Conservation (phyloP, 2,888 invertebrate genomes). For the Rhodophaea formosa region DNA sequence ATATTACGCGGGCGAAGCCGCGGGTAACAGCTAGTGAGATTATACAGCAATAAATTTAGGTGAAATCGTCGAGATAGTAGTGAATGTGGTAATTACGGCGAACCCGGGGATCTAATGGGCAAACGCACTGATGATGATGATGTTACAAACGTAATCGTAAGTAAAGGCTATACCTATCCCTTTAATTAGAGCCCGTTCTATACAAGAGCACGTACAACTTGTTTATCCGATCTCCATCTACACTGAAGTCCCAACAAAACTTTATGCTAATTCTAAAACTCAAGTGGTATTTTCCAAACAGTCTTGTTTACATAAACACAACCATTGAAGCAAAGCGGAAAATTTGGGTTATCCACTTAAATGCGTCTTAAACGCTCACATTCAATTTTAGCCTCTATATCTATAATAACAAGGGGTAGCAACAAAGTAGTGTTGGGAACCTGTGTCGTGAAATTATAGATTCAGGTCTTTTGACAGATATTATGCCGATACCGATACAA, state of each 20-base stretch:
- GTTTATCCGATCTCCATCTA: not conserved
- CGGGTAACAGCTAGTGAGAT: no score
- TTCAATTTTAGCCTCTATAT: constrained; percentile 2
- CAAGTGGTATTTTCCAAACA: constrained; percentile 12
- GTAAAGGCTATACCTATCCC: no score
- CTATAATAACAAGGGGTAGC: not conserved
- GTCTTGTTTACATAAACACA: constrained; percentile 17
- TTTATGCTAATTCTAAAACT: constrained; percentile 16
- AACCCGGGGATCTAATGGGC: no score
- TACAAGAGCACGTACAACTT: not conserved
- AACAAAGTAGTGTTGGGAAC: not conserved
- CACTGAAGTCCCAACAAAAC: constrained; percentile 7
- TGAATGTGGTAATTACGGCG: no score
- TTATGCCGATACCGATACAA: no score
- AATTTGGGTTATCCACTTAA: constrained; percentile 11
- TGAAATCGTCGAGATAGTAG: no score
- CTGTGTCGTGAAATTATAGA: no score
- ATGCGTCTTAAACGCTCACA: not conserved
- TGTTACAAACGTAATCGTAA: no score
- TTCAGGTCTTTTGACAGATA: no score
- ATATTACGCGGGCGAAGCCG: no score
- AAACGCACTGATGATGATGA: no score
- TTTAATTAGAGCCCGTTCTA: not conserved
- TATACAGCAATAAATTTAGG: no score
- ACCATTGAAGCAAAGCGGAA: constrained; percentile 12